These are phyloP conservation scores for Leucoraja erinaceus DNA, from an alignment of 2,113 vertebrate species.

Conservation along the genomic window DNA sequence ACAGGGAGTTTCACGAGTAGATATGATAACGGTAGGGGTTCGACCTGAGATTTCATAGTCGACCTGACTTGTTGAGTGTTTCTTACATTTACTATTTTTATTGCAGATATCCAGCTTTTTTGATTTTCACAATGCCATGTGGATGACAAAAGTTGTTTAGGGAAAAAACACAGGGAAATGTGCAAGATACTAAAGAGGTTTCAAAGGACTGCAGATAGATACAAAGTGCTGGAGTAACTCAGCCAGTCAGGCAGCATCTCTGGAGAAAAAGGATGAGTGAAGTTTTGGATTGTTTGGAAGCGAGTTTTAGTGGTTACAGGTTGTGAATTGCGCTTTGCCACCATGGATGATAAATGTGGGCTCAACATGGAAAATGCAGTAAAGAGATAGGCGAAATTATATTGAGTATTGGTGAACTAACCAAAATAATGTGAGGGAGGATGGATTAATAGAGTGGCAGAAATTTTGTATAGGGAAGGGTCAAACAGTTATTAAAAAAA, in stretches of 20 bases:
- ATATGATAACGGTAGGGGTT: no score
- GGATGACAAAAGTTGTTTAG: neutral
- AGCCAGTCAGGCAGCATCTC: no score
- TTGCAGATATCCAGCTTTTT: no score
- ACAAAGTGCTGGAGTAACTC: no score
- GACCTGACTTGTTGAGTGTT: no score
- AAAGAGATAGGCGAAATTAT: neutral
- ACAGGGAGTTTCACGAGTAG: no score
- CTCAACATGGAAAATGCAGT: neutral
- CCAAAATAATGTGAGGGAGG: neutral
- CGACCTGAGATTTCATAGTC: no score
- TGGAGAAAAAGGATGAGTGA: no score
- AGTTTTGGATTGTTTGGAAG: neutral
- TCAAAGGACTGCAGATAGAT: neutral
- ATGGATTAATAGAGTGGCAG: neutral
- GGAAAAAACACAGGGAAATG: neutral
- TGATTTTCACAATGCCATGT: neutral
- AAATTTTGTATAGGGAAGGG: neutral
- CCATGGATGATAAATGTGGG: neutral
- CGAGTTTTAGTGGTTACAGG: neutral
- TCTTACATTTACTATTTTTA: no score
- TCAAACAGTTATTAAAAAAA: neutral
- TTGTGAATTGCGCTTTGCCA: no score
- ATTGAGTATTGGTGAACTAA: neutral
- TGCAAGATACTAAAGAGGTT: neutral